Percentiles rank a stretch among this genome's conserved stretches.
Conservation (phyloP, 2,888 invertebrate genomes). For the Sabellastarte sp. region DNA sequence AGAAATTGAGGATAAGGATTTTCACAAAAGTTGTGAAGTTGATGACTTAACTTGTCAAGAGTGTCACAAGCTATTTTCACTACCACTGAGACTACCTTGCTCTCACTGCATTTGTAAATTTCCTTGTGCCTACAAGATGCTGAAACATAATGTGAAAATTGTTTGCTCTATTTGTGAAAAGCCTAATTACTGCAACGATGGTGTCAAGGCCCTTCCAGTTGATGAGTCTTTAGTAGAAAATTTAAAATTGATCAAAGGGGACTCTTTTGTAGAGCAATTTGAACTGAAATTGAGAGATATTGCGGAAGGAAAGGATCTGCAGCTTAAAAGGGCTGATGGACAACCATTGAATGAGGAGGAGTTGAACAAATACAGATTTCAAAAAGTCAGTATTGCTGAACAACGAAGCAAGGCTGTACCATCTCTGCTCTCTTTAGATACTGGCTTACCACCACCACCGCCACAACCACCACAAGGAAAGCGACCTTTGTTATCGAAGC, state of each 20-base stretch:
- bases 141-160: not conserved
- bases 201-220: not conserved
- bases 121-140: not conserved
- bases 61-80: not conserved
- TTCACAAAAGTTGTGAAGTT: not conserved
- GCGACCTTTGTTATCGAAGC: too few relatives aligned
- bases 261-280: not conserved
- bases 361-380: too few relatives aligned
- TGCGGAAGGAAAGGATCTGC: too few relatives aligned
- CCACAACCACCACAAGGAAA: too few relatives aligned
- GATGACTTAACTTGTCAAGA: not conserved
- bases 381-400: too few relatives aligned
- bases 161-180: not conserved
- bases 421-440: too few relatives aligned
- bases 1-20: not conserved
- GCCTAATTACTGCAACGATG: not conserved
- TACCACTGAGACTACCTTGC: not conserved
- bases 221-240: not conserved
- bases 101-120: not conserved
- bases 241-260: not conserved
- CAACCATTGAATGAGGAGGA: too few relatives aligned
- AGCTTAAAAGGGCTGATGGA: too few relatives aligned
- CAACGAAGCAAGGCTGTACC: too few relatives aligned
- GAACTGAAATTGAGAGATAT: not conserved
- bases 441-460: too few relatives aligned